These are phyloP conservation scores for Aleiodes sp. DNA, from an alignment of 1,140 invertebrate species.

Conservation along the genomic window DNA sequence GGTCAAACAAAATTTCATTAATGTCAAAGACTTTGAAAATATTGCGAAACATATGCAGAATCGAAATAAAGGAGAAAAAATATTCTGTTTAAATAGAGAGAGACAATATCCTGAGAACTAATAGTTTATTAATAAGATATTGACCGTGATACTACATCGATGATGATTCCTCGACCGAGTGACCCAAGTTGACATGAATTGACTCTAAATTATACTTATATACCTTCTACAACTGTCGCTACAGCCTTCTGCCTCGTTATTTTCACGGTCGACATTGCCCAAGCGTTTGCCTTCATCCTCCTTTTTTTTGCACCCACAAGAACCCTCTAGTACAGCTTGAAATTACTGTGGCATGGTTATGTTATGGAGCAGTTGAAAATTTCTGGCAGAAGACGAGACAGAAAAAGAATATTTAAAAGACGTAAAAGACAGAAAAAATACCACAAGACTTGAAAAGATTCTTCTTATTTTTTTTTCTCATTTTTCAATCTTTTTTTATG, in stretches of 20 bases:
- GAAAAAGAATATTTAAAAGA: not conserved
- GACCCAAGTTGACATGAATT: not conserved
- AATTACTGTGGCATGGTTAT: not conserved
- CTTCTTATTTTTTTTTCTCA: not conserved
- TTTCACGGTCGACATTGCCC: slow-evolving; percentile 3
- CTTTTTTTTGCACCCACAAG: too few relatives aligned
- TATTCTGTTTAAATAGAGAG: too few relatives aligned
- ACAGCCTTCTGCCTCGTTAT: not conserved
- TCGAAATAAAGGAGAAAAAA: too few relatives aligned
- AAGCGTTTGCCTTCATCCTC: too few relatives aligned
- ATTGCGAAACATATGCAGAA: too few relatives aligned
- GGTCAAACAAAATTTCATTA: too few relatives aligned
- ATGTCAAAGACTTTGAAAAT: too few relatives aligned
- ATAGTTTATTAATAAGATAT: not conserved
- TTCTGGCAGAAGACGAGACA: not conserved
- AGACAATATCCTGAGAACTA: too few relatives aligned
- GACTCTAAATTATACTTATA: slow-evolving; percentile 1
- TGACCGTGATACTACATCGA: slow-evolving; percentile 4
- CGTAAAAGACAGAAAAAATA: not conserved
- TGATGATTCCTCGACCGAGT: slow-evolving; percentile 3
- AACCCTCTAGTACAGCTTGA: too few relatives aligned
- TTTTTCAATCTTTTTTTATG: not conserved
- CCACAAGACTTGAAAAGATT: too few relatives aligned
- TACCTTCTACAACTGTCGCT: not conserved
- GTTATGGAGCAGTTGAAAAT: not conserved